These are phyloP conservation scores for Pelochelys cantorii DNA, from an alignment of 2,797 vertebrate genomes.

Conservation along the genomic window DNA sequence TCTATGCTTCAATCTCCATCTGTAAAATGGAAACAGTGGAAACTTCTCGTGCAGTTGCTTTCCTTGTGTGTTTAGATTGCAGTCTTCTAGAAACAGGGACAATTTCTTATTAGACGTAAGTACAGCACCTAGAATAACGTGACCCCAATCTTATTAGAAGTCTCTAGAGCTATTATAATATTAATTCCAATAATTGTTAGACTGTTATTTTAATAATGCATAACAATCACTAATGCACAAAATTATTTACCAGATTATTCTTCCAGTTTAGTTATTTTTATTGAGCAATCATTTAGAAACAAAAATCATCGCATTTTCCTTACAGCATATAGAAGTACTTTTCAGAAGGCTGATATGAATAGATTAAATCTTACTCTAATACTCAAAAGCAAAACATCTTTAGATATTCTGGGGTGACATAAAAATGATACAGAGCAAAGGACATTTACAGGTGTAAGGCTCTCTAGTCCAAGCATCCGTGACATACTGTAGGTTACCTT, in stretches of 20 bases:
- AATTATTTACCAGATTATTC: neutral
- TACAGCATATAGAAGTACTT: neutral
- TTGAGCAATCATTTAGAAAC: neutral
- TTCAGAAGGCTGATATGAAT: neutral
- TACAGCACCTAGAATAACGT: neutral
- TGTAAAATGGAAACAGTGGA: neutral
- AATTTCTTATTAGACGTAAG: neutral
- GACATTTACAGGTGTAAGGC: neutral
- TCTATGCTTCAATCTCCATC: neutral
- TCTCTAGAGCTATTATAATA: neutral
- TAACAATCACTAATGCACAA: neutral
- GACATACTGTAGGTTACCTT: neutral
- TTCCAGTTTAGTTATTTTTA: neutral
- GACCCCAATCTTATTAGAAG: neutral
- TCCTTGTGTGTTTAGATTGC: too few species aligned
- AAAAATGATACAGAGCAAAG: neutral
- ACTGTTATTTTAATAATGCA: neutral
- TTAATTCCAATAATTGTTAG: neutral
- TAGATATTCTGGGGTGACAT: neutral
- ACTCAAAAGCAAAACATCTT: neutral
- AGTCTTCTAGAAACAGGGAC: neutral
- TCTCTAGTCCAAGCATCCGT: neutral
- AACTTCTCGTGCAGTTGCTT: neutral
- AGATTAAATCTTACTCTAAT: neutral
- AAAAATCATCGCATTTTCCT: neutral